Evolutionary conservation across 2,888 invertebrate genomes (phyloP).

Genomic region (Pogonocherus hispidulus): DNA sequence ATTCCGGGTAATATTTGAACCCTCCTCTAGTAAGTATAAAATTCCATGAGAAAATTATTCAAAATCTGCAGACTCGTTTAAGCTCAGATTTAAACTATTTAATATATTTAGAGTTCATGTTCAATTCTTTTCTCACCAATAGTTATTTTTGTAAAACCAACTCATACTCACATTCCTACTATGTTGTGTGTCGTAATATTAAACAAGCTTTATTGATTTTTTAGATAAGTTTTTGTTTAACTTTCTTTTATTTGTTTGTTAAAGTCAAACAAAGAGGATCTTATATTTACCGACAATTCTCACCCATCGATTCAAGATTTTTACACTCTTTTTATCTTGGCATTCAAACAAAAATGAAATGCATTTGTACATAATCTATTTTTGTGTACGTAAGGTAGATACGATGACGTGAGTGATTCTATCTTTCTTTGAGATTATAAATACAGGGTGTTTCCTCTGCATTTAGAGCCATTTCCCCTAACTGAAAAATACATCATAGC

Average conservation of each 20-base stretch:
- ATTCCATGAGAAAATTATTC: slow-evolving; percentile 28
- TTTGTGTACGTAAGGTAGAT: slow-evolving; percentile 3
- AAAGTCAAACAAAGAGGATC: slow-evolving; percentile 51
- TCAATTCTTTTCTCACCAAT: slow-evolving; percentile 2
- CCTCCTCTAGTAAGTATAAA: no score
- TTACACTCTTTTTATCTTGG: slow-evolving; percentile 51
- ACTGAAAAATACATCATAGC: no score
- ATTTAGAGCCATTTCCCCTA: no score
- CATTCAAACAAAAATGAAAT: slow-evolving; percentile 37
- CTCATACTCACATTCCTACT: neutral
- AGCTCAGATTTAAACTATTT: slow-evolving; percentile 11
- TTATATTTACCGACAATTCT: slow-evolving; percentile 59
- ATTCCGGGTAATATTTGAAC: no score
- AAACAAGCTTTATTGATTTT: slow-evolving; percentile 56
- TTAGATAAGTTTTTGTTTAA: slow-evolving; percentile 52
- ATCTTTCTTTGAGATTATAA: no score
- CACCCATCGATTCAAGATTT: slow-evolving; percentile 52
- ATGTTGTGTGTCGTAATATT: slow-evolving; percentile 36
- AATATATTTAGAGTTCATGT: slow-evolving; percentile 15
- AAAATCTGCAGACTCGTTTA: slow-evolving; percentile 16
- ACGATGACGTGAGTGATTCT: no score
- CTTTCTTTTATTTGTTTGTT: slow-evolving; percentile 53
- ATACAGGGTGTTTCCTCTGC: no score
- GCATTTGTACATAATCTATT: slow-evolving; percentile 33
- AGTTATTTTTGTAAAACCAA: slow-evolving; percentile 12